Conservation (phyloP, 2,113 vertebrate species). For the Elgaria multicarinata region DNA sequence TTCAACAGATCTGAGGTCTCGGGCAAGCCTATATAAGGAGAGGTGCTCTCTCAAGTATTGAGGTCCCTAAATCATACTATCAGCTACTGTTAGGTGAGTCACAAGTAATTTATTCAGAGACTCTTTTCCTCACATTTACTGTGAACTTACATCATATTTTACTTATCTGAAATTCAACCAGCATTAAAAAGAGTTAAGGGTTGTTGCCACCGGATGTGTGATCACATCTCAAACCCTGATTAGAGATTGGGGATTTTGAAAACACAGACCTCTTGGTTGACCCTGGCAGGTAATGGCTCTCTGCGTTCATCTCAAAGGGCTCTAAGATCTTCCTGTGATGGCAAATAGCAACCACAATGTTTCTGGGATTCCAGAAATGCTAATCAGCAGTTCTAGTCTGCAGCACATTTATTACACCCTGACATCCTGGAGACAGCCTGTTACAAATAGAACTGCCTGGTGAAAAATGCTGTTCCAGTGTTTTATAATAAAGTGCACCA, state of each 20-base stretch:
- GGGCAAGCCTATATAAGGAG: no score
- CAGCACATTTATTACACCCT: constrained; percentile 83
- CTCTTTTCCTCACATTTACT: neutral
- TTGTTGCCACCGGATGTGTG: neutral
- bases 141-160: neutral
- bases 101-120: neutral
- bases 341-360: constrained; percentile 75
- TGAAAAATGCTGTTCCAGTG: constrained; percentile 84
- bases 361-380: constrained; percentile 80
- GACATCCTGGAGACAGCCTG: constrained; percentile 81
- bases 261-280: neutral
- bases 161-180: neutral
- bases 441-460: constrained; percentile 84
- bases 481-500: constrained; percentile 86
- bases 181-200: neutral
- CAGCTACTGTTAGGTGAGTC: neutral
- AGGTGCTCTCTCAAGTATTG: no score
- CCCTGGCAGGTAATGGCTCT: neutral
- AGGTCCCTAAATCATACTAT: neutral
- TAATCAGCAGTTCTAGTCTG: constrained; percentile 83
- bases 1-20: no score
- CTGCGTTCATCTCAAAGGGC: constrained; percentile 2
- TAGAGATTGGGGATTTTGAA: neutral
- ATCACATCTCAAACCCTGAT: neutral
- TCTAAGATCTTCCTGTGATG: constrained; percentile 73